Evolutionary conservation across 2,113 vertebrate species (phyloP), one percentile per base, ranked within the genome.

Genomic region (Cranoglanis bouderius): DNA sequence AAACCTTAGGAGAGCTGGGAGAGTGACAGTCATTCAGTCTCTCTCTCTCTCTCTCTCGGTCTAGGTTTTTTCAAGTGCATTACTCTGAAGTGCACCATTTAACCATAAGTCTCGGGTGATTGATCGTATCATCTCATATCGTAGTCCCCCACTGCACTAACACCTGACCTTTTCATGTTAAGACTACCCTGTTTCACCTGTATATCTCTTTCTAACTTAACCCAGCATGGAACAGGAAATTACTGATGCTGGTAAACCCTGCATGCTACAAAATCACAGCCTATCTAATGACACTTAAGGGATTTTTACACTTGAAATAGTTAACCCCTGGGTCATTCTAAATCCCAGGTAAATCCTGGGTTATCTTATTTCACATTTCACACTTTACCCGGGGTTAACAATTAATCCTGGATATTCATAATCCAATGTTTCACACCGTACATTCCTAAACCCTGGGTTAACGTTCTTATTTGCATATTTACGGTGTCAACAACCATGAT

Each of bases 11-110:
- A 78, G 40, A 32, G 4, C 55, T 49, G 32, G 16, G 35, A 81
- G 19, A 38, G 59, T 70, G 77, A 53, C 57, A 80, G 57, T 77
- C 26, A 51, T 63, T 81, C 46, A 80, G 46, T 49, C 46, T 65
- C 40, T 40, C 0, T 88, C 61, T 26, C 40, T 87, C 40, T 26
- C 35, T n/a, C 24, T 40, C 70, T 59, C 53, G 89, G 61, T 77
- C 86, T 61, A 85, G 49, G 38, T 82, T 61, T 88, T 87, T 74
- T 85, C 83, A 90, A 82, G 83, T 61, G 26, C 40, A 77, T 67
- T 59, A 35, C 49, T 85, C n/a, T 90, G 14, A 87, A 87, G 61
- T 65, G 59, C 59, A 51, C 46, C 32, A 82, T 67, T 72, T 81
- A 55, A 82, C 24, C 7, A 14, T 51, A 65, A n/a, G 14, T 70